Percentiles rank a stretch among this genome's conserved stretches.
phyloP scores from a whole-genome alignment of 2,113 vertebrate genomes.

The Dinomys branickii region DNA sequence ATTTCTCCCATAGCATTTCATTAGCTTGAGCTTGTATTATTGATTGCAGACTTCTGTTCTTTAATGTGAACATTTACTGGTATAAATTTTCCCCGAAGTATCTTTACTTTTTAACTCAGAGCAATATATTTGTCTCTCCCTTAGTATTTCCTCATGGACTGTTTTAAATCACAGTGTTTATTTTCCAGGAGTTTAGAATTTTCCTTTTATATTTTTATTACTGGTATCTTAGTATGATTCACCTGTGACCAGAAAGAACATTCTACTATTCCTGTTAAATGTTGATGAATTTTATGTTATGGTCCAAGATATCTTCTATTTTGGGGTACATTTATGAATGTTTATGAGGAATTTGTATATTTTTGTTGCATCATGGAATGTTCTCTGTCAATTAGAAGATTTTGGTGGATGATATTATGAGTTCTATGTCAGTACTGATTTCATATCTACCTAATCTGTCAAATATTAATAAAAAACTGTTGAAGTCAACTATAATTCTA shows the following conservation, averaged over 20 bases:
- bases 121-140: background rate
- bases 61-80: background rate
- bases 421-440: background rate
- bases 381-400: background rate
- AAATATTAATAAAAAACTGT: background rate
- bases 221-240: background rate
- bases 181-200: background rate
- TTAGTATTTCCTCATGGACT: background rate
- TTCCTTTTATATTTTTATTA: background rate
- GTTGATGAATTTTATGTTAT: background rate
- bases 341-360: background rate
- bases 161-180: background rate
- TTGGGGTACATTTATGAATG: background rate
- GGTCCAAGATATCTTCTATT: background rate
- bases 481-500: background rate
- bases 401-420: background rate
- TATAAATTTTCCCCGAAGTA: background rate
- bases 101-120: background rate
- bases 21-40: background rate
- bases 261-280: background rate
- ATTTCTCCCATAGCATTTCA: background rate
- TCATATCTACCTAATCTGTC: background rate
- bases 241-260: background rate
- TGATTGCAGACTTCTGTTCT: background rate
- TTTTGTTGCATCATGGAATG: background rate